Conservation (phyloP, 2,113 vertebrate species). For the Solea solea region DNA sequence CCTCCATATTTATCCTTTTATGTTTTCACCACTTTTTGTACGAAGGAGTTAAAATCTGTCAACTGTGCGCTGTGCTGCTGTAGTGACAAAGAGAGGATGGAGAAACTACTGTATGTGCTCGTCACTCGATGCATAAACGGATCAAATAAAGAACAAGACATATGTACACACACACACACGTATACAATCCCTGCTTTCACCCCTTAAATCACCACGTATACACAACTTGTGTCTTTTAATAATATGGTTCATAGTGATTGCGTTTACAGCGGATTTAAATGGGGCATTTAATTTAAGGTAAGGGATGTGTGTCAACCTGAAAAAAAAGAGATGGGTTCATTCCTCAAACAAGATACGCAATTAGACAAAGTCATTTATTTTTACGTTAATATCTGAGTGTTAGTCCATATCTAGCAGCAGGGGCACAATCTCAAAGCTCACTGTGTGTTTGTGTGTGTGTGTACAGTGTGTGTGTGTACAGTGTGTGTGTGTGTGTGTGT, state of each 20-base stretch:
- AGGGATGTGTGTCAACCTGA: slow-evolving; percentile 6
- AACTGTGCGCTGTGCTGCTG: not conserved
- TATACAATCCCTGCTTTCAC: not conserved
- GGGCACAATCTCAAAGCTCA: not conserved
- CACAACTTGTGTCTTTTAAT: not conserved
- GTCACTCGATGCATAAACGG: not conserved
- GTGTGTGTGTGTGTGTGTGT: not conserved
- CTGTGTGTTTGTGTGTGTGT: not conserved
- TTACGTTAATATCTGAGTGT: not conserved
- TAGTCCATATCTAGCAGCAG: not conserved
- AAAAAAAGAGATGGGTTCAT: slow-evolving; percentile 2
- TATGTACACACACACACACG: too few relatives aligned
- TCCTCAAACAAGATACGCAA: not conserved
- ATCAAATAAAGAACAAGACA: not conserved
- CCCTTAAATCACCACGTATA: not conserved
- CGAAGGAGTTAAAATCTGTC: not conserved
- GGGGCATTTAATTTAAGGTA: slow-evolving; percentile 17
- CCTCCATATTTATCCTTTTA: not conserved
- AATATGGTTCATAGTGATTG: not conserved
- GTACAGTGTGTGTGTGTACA: not conserved
- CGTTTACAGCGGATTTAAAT: not conserved
- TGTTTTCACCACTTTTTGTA: slow-evolving; percentile 55
- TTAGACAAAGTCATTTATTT: slow-evolving; percentile 16
- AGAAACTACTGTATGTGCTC: slow-evolving; percentile 18
- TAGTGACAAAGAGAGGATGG: not conserved